A percentile compares a stretch with the other conserved stretches of the same genome.
Conservation (phyloP, 2,797 vertebrate species). For the Lepus oiostolus region DNA sequence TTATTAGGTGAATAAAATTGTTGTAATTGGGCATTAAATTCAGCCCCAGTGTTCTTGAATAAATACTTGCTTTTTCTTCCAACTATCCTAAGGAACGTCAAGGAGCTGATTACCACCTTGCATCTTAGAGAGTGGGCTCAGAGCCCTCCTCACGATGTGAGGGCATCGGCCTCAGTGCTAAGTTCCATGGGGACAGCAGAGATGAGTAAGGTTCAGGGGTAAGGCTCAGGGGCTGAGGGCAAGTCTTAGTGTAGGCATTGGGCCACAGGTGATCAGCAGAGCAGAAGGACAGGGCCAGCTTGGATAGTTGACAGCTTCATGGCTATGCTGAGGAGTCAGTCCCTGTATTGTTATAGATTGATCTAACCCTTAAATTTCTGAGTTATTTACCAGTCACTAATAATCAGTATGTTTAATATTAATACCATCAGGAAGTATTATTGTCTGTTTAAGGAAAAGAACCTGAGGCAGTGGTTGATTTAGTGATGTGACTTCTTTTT, state of each 20-base stretch:
- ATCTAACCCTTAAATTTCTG: not conserved
- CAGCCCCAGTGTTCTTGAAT: not conserved
- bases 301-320: not conserved
- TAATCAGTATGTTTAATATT: not conserved
- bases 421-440: not conserved
- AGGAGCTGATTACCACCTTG: not conserved
- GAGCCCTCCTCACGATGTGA: not conserved
- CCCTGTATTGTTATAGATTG: not conserved
- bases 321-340: not conserved
- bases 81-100: not conserved
- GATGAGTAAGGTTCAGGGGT: too few relatives aligned
- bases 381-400: not conserved
- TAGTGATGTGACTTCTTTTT: not conserved
- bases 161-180: not conserved
- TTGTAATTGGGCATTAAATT: slow-evolving; percentile 19
- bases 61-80: not conserved
- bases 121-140: not conserved
- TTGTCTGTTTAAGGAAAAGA: not conserved
- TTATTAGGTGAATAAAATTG: slow-evolving; percentile 51
- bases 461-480: not conserved
- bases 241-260: not conserved
- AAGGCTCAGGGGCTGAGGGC: not conserved
- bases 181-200: not conserved
- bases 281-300: not conserved
- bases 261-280: not conserved